Base-by-base conservation (phyloP, 2,888 invertebrate species). In the Alloscopus bannaensis region DNA sequence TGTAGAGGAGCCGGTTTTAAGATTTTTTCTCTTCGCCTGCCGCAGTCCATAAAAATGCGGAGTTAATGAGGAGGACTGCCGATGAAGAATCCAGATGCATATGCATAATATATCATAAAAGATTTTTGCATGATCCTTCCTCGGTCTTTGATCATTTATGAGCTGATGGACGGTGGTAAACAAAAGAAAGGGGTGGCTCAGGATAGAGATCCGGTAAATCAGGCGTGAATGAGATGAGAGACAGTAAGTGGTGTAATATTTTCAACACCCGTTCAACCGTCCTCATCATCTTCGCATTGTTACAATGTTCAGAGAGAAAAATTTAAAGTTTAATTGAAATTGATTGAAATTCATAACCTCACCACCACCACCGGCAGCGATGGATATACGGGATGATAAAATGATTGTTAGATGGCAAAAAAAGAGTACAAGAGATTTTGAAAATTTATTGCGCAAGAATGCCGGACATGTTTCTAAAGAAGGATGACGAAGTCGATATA, bases 231-330 rank as follows among this genome's bases (percentile, higher is more conserved):
- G 52, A 52, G 66, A 66, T 29, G 50, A 52, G 52, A 66, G 66
- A 66, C 66, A 52, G 31, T 66, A 66, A 66, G 66, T 66, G 66
- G 50, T 31, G 50, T 50, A 66, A 66, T 66, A 50, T 66, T 66
- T 50, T 66, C 50, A 66, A 66, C 66, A 66, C 66, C 66, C 66
- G 31, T 66, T 50, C 52, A 66, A 52, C 52, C 24, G 24, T 42
- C 6, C 24, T 29, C 50, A 50, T 22, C 31, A 66, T 66, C 22
- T 66, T n/a, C 29, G 26, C 8, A 18, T 47, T 29, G 20, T 52
- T 31, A n/a, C 13, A 31, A 20, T 8, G 20, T 20, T 47, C n/a
- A n/a, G 47, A n/a, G 50, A 50, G 57, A 55, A 47, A 18, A 18
- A 13, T n/a, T n/a, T n/a, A 68, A 68, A 22, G 11, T 55, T 69